These are phyloP conservation scores for Porites lutea DNA, from an alignment of 64 coral and sea anemone genomes.

Conservation along the genomic window DNA sequence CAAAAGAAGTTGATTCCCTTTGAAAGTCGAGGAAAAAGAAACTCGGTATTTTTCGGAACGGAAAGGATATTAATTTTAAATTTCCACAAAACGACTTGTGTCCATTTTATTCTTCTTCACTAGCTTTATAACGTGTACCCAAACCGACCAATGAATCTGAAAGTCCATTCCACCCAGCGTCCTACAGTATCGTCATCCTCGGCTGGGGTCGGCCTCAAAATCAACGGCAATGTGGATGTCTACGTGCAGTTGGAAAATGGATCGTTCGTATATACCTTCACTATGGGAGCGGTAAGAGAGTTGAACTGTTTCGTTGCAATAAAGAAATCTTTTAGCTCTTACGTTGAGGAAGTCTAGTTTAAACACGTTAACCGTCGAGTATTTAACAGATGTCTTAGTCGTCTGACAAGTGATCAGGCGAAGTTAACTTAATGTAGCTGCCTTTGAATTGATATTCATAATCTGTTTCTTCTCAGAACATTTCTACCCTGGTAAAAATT, in stretches of 20 bases:
- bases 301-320: background rate
- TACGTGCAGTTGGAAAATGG: constrained; percentile 72
- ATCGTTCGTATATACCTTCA: constrained; percentile 70
- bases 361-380: too few relatives aligned
- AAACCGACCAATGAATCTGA: constrained; percentile 72
- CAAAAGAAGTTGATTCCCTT: too few relatives aligned
- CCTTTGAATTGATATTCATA: too few relatives aligned
- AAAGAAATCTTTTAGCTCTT: background rate
- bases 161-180: constrained; percentile 56
- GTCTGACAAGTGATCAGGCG: too few relatives aligned
- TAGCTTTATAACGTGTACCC: constrained; percentile 92
- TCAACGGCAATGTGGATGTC: constrained; percentile 66
- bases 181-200: constrained; percentile 59
- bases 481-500: constrained; percentile 60
- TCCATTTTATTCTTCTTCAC: background rate
- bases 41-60: too few relatives aligned
- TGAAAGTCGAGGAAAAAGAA: too few relatives aligned
- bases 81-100: too few relatives aligned
- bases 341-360: too few relatives aligned
- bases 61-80: too few relatives aligned
- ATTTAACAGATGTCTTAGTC: too few relatives aligned
- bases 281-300: constrained; percentile 75
- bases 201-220: constrained; percentile 53
- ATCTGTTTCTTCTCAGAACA: constrained; percentile 39
- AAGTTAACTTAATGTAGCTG: too few relatives aligned